Percentiles rank a stretch among this genome's conserved stretches.
Evolutionary conservation across 2,797 vertebrate genomes (phyloP).

Genomic region (Chiropotes sagulatus): DNA sequence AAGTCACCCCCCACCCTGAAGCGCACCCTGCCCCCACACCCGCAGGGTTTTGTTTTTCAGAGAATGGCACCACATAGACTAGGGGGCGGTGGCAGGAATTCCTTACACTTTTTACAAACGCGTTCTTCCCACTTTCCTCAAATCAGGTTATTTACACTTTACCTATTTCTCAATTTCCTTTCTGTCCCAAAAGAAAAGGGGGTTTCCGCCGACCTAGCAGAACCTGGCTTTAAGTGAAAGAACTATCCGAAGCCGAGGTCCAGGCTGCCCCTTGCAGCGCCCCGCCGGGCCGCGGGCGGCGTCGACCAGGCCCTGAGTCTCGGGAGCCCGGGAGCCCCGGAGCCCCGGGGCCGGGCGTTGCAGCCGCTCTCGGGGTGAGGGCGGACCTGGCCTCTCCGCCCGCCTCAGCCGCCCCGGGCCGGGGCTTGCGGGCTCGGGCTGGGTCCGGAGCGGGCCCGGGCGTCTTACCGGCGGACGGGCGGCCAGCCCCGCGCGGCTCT

Average conservation of each 20-base stretch:
- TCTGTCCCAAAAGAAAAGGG: background rate
- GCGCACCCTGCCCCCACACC: background rate
- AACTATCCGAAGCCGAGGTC: background rate
- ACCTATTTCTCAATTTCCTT: background rate
- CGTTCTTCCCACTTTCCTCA: background rate
- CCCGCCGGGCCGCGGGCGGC: background rate
- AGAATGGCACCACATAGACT: no score
- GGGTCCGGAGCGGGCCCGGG: background rate
- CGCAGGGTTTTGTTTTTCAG: background rate
- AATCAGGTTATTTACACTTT: background rate
- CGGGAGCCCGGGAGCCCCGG: no score
- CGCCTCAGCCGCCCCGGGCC: background rate
- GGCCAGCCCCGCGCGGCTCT: background rate
- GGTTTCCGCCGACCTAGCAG: background rate
- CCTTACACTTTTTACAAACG: background rate
- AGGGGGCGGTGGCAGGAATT: background rate
- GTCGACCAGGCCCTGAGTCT: background rate
- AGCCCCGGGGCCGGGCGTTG: background rate
- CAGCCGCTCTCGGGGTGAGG: background rate
- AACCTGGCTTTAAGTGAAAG: background rate
- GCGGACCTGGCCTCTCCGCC: background rate
- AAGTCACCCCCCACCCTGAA: background rate
- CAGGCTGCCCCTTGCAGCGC: background rate
- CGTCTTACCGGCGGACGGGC: slow-evolving; percentile 66
- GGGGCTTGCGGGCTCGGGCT: no score